These are phyloP conservation scores for Drosophila multiciliata DNA, from an alignment of 2,888 invertebrate genomes.

Conservation along the genomic window DNA sequence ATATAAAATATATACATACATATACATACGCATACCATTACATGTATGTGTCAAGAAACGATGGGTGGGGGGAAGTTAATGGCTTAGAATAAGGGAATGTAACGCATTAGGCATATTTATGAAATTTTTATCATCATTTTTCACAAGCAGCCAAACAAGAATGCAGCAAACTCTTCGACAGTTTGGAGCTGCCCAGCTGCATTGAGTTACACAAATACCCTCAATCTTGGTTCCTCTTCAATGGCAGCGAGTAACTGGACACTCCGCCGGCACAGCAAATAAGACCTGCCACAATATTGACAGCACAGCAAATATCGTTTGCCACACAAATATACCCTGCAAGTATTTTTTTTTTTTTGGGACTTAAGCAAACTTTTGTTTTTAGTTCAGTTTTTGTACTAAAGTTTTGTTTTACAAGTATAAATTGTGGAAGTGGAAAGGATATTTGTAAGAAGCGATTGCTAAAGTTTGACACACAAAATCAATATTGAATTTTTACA, in stretches of 20 bases:
- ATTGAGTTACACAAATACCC: conserved; percentile 45
- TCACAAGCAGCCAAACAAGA: conserved; percentile 57
- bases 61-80: conserved; percentile 57
- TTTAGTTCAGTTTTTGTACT: background rate
- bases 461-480: background rate
- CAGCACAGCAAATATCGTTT: conserved; percentile 6
- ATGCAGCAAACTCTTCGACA: conserved; percentile 41
- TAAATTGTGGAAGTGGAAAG: background rate
- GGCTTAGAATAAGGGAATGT: conserved; percentile 71
- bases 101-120: conserved; percentile 77
- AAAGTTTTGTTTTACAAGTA: background rate
- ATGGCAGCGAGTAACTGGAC: conserved; percentile 2
- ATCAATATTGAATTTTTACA: background rate
- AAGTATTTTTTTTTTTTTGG: background rate
- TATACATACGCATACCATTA: background rate
- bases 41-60: conserved; percentile 1
- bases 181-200: background rate
- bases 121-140: conserved; percentile 77
- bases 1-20: conserved; percentile 41
- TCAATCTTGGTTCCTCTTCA: conserved; percentile 31
- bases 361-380: background rate
- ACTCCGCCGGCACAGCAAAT: background rate
- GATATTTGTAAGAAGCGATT: background rate
- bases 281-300: conserved; percentile 23
- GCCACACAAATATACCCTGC: conserved; percentile 16